Conservation (phyloP, 2,888 invertebrate species). For the Thysanoteuthis rhombus region DNA sequence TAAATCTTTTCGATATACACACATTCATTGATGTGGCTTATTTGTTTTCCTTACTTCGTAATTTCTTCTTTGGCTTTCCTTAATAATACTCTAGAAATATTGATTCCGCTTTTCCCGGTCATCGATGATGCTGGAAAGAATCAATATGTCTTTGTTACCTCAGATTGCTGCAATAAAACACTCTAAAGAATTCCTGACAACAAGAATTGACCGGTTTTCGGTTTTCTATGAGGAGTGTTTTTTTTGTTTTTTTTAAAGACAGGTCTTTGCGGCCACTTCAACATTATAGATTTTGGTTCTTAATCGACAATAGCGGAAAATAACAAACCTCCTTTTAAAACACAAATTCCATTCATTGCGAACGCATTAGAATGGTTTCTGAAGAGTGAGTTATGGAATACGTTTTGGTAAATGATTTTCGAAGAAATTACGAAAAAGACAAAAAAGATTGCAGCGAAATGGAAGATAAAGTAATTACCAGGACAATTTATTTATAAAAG, state of each 20-base stretch:
- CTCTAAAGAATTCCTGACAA: not conserved
- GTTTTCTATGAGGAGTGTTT: no score
- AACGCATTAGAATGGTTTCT: not conserved
- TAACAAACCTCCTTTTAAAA: not conserved
- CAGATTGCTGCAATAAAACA: not conserved
- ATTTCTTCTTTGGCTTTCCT: not conserved
- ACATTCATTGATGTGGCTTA: not conserved
- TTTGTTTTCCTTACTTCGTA: not conserved
- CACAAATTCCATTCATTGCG: not conserved
- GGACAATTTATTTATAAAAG: no score
- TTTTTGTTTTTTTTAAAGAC: not conserved
- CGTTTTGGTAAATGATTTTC: not conserved
- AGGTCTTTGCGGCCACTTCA: not conserved
- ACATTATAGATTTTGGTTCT: not conserved
- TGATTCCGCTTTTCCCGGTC: not conserved
- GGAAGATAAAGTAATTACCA: no score
- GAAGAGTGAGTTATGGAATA: not conserved
- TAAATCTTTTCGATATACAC: not conserved
- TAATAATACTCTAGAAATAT: not conserved
- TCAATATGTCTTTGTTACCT: not conserved
- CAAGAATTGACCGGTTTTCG: not conserved
- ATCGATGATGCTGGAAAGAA: not conserved
- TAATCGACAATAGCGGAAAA: not conserved
- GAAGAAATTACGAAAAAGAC: not conserved
- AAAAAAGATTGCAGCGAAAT: no score